phyloP scores from a whole-genome alignment of 1,140 invertebrate species.

The Drosophila asahinai region DNA sequence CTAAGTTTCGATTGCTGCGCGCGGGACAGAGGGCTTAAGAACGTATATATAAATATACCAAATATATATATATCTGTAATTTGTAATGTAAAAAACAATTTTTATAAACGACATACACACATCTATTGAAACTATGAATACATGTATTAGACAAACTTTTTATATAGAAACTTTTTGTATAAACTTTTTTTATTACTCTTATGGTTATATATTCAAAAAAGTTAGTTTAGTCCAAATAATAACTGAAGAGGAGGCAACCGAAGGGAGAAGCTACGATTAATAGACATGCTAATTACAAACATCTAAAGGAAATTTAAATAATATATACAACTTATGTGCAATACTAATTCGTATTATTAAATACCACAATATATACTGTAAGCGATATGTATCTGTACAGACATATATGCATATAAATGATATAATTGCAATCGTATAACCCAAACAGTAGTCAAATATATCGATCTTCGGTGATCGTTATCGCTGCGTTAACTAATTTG shows the following conservation, averaged over 20 bases:
- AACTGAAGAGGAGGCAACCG: slow-evolving; percentile 44
- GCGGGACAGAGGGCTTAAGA: slow-evolving; percentile 37
- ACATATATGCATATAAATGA: slow-evolving; percentile 45
- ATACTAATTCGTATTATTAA: slow-evolving; percentile 69
- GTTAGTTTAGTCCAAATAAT: slow-evolving; percentile 47
- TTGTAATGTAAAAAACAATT: slow-evolving; percentile 48
- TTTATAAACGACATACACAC: slow-evolving; percentile 47
- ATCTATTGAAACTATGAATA: slow-evolving; percentile 58
- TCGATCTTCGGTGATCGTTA: slow-evolving; percentile 16
- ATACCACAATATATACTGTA: slow-evolving; percentile 42
- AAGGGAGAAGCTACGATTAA: slow-evolving; percentile 16
- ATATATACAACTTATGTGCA: slow-evolving; percentile 74
- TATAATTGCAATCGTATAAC: slow-evolving; percentile 70
- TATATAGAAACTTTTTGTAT: slow-evolving; percentile 80
- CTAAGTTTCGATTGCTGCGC: slow-evolving; percentile 37
- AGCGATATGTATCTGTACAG: slow-evolving; percentile 50
- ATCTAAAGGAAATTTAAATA: slow-evolving; percentile 60
- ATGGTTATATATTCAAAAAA: slow-evolving; percentile 45
- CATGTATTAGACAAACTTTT: slow-evolving; percentile 74
- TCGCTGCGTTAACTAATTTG: slow-evolving; percentile 37
- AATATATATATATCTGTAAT: slow-evolving; percentile 28
- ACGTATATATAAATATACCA: slow-evolving; percentile 30
- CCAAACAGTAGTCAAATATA: slow-evolving; percentile 72
- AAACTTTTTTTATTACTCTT: slow-evolving; percentile 75
- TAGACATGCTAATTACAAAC: slow-evolving; percentile 38